Percentiles rank a stretch among this genome's conserved stretches.
These are phyloP conservation scores for Ivindomyrus marchei DNA, from an alignment of 2,113 vertebrate genomes.

Conservation along the genomic window DNA sequence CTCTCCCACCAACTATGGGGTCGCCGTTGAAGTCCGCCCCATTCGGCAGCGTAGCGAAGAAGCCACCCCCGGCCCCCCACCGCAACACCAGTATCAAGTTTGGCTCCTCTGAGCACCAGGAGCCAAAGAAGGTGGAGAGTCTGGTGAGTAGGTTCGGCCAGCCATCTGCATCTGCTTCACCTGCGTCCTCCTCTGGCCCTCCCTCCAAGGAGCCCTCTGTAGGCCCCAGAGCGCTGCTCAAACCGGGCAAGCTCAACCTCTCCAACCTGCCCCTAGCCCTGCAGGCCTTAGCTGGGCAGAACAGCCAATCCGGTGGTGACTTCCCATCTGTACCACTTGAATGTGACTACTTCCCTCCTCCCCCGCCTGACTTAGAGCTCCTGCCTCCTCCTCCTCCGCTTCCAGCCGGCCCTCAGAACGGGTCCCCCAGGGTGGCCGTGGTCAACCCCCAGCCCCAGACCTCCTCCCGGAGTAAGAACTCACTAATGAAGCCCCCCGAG, in stretches of 20 bases:
- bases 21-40: slow-evolving; percentile 60
- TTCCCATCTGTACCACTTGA: slow-evolving; percentile 80
- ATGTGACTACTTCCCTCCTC: slow-evolving; percentile 78
- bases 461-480: slow-evolving; percentile 67
- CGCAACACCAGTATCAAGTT: slow-evolving; percentile 82
- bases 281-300: slow-evolving; percentile 57
- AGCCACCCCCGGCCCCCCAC: slow-evolving; percentile 81
- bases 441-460: slow-evolving; percentile 87
- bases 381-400: slow-evolving; percentile 72
- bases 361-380: slow-evolving; percentile 73
- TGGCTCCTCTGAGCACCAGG: slow-evolving; percentile 67
- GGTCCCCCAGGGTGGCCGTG: slow-evolving; percentile 76
- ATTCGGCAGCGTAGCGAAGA: slow-evolving; percentile 65
- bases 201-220: slow-evolving; percentile 66
- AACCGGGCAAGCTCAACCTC: slow-evolving; percentile 88
- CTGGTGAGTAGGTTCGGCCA: slow-evolving; percentile 81
- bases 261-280: slow-evolving; percentile 70
- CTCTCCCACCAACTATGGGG: slow-evolving; percentile 51
- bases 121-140: slow-evolving; percentile 74
- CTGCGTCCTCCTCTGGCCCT: slow-evolving; percentile 51
- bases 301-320: slow-evolving; percentile 60
- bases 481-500: slow-evolving; percentile 78
- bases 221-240: slow-evolving; percentile 78
- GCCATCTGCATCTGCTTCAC: slow-evolving; percentile 49
- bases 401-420: slow-evolving; percentile 57